These are phyloP conservation scores for Drosophila suzukii DNA, from an alignment of 1,140 invertebrate genomes.

Conservation along the genomic window DNA sequence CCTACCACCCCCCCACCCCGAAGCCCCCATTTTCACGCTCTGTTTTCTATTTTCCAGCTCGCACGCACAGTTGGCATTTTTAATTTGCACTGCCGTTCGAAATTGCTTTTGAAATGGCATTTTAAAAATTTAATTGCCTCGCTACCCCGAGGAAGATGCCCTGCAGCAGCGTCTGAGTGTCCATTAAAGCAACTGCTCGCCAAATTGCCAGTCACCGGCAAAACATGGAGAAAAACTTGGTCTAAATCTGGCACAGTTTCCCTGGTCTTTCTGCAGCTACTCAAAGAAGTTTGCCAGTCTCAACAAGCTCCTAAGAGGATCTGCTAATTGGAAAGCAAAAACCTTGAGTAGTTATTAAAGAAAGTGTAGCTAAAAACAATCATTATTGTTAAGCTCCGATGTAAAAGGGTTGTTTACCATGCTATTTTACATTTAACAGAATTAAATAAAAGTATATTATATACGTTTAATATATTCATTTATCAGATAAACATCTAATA, in stretches of 20 bases:
- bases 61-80: slow-evolving; percentile 47
- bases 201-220: slow-evolving; percentile 63
- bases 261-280: not conserved
- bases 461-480: too few relatives aligned
- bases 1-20: not conserved
- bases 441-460: too few relatives aligned
- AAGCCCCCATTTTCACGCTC: slow-evolving; percentile 6
- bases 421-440: too few relatives aligned
- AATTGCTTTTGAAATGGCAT: slow-evolving; percentile 73
- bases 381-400: too few relatives aligned
- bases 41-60: slow-evolving; percentile 33
- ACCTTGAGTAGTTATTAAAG: not conserved
- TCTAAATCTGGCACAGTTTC: not conserved
- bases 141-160: slow-evolving; percentile 21
- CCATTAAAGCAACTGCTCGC: slow-evolving; percentile 52
- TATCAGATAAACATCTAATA: too few relatives aligned
- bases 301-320: not conserved
- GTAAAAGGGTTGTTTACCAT: too few relatives aligned
- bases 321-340: not conserved
- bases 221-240: slow-evolving; percentile 9
- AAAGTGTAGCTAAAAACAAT: not conserved
- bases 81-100: slow-evolving; percentile 53
- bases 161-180: slow-evolving; percentile 45
- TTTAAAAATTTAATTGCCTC: slow-evolving; percentile 76
- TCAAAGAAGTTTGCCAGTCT: not conserved